These are phyloP conservation scores for Ruditapes philippinarum DNA, from an alignment of 1,140 invertebrate species.

Conservation along the genomic window DNA sequence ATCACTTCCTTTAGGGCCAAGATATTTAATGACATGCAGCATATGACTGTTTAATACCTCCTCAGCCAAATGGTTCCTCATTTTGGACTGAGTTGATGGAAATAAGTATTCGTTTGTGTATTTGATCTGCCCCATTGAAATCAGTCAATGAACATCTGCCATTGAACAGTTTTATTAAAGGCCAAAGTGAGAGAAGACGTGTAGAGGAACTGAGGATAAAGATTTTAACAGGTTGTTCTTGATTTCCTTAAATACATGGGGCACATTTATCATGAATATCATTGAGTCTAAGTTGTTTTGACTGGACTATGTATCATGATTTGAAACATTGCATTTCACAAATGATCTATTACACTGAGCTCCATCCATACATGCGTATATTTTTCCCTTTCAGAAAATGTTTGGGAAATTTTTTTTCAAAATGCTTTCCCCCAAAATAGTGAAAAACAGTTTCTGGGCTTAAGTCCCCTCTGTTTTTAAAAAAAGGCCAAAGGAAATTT, in stretches of 20 bases:
- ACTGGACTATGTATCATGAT: not conserved
- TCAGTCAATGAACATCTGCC: slow-evolving; percentile 34
- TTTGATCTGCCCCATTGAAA: slow-evolving; percentile 14
- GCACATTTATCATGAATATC: slow-evolving; percentile 68
- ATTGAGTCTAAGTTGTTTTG: slow-evolving; percentile 3
- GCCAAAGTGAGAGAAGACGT: not conserved
- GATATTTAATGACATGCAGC: slow-evolving; percentile 42
- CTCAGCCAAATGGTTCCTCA: slow-evolving; percentile 67
- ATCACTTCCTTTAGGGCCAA: not conserved
- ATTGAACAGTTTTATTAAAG: not conserved
- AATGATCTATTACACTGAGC: slow-evolving; percentile 63
- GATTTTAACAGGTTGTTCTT: slow-evolving; percentile 13
- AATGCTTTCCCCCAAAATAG: slow-evolving; percentile 65
- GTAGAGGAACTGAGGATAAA: not conserved
- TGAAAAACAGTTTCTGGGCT: slow-evolving; percentile 55
- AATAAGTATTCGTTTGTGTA: slow-evolving; percentile 42
- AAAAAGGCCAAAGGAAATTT: slow-evolving; percentile 68
- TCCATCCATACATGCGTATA: slow-evolving; percentile 61
- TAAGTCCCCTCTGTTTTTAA: slow-evolving; percentile 17
- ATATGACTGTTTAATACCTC: slow-evolving; percentile 58
- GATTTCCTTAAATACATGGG: slow-evolving; percentile 57
- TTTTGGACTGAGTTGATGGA: slow-evolving; percentile 11
- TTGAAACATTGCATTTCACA: slow-evolving; percentile 5
- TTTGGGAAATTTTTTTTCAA: not conserved
- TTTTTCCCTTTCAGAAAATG: slow-evolving; percentile 42